A percentile compares a stretch with the other conserved stretches of the same genome.
These are phyloP conservation scores for Pseudeuparius sepicola DNA, from an alignment of 2,888 invertebrate genomes.

Conservation along the genomic window DNA sequence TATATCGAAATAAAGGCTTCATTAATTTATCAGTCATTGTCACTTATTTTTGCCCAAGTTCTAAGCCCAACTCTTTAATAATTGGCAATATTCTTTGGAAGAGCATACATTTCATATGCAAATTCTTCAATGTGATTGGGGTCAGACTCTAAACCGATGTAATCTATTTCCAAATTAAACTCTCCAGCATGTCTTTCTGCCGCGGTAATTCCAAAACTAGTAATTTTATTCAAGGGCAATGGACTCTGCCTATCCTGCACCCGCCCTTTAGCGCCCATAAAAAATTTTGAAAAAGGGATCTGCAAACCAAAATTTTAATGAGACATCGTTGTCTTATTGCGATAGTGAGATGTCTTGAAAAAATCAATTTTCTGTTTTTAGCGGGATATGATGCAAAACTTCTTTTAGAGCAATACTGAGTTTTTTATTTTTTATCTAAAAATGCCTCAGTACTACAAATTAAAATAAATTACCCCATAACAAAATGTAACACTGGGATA, in stretches of 20 bases:
- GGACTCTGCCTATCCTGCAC: conserved; percentile 72
- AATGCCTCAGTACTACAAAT: too few relatives aligned
- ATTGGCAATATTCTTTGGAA: conserved; percentile 55
- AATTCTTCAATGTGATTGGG: conserved; percentile 69
- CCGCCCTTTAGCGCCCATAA: conserved; percentile 69
- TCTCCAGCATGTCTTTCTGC: conserved; percentile 73
- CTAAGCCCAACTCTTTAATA: too few relatives aligned
- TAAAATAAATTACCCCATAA: too few relatives aligned
- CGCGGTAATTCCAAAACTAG: conserved; percentile 72
- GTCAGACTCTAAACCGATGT: conserved; percentile 79
- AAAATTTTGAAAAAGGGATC: conserved; percentile 93
- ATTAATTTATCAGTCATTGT: too few relatives aligned
- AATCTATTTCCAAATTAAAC: conserved; percentile 87
- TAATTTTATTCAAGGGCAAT: conserved; percentile 51
- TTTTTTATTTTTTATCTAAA: neutral
- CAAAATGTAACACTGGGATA: too few relatives aligned
- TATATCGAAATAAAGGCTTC: too few relatives aligned
- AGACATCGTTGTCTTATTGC: too few relatives aligned
- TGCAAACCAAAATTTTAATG: conserved; percentile 39
- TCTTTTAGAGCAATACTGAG: neutral
- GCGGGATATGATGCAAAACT: neutral
- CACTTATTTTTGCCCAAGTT: too few relatives aligned
- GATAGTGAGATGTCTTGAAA: too few relatives aligned
- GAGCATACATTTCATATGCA: conserved; percentile 90
- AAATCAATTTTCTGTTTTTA: conserved; percentile 1